Percentiles rank a stretch among this genome's conserved stretches.
phyloP scores from a whole-genome alignment of 2,113 vertebrate species.

The Himantopus leucocephalus region DNA sequence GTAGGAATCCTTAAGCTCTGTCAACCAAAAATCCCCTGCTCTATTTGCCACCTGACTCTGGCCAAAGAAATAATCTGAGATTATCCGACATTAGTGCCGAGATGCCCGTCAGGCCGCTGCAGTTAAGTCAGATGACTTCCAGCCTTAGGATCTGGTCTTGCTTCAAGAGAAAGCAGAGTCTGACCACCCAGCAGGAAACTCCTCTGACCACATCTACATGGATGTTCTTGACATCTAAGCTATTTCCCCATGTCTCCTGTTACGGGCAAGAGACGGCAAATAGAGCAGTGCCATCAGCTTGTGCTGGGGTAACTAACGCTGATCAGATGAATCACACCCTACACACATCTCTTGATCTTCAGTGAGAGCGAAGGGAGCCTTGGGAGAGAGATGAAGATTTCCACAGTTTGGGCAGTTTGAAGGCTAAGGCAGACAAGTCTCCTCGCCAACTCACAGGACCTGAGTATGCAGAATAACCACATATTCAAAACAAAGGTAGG shows the following conservation, averaged over 20 bases:
- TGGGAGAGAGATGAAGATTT: not conserved
- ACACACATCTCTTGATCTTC: not conserved
- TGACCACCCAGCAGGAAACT: not conserved
- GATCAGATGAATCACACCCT: not conserved
- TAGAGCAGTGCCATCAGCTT: not conserved
- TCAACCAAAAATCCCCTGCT: not conserved
- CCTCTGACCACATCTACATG: not conserved
- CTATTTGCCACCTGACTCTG: not conserved
- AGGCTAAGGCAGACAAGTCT: not conserved
- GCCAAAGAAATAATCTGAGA: not conserved
- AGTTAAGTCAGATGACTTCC: not conserved
- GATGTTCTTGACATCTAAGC: not conserved
- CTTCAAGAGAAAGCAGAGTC: not conserved
- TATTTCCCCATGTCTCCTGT: not conserved
- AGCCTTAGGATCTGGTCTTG: not conserved
- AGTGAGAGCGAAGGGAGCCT: not conserved
- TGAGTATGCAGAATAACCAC: not conserved
- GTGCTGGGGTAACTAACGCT: not conserved
- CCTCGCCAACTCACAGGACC: not conserved
- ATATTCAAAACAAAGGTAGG: not conserved
- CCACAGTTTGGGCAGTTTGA: not conserved
- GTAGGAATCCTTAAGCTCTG: not conserved
- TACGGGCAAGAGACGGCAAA: not conserved
- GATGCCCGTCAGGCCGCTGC: not conserved
- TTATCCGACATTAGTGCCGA: rapidly evolving